Conservation (phyloP, 2,113 vertebrate species). For the Lipophrys pholis region DNA sequence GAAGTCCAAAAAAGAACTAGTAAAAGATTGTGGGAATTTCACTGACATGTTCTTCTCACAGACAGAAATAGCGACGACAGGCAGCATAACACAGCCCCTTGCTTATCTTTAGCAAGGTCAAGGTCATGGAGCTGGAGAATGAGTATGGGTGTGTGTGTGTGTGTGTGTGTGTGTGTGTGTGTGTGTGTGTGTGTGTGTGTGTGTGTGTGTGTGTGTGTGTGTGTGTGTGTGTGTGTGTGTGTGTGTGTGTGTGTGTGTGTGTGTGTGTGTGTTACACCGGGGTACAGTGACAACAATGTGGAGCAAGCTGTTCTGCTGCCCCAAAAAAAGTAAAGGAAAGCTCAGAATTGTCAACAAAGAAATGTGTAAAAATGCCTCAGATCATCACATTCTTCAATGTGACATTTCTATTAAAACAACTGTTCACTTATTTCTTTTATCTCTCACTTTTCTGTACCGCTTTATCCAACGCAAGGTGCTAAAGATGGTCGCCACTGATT, state of each 20-base stretch:
- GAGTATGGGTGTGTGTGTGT: conserved; percentile 15
- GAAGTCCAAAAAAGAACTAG: conserved; percentile 12
- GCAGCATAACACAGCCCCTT: conserved; percentile 32
- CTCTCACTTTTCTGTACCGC: no score
- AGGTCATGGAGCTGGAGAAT: conserved; percentile 26
- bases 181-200: conserved; percentile 8
- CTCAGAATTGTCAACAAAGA: neutral
- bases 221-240: neutral
- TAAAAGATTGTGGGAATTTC: conserved; percentile 75
- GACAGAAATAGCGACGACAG: conserved; percentile 68
- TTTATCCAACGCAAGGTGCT: no score
- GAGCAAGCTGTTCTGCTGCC: neutral
- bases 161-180: conserved; percentile 20
- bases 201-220: neutral
- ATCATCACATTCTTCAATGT: neutral
- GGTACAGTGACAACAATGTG: conserved; percentile 11
- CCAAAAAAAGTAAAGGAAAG: conserved; percentile 35
- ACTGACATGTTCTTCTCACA: conserved; percentile 69
- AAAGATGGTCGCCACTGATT: no score
- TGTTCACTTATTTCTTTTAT: neutral
- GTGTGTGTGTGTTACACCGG: neutral
- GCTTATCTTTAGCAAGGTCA: conserved; percentile 65
- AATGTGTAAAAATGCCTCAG: neutral
- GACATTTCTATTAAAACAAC: neutral
- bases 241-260: no score